A percentile compares a stretch with the other conserved stretches of the same genome.
These are phyloP conservation scores for Lacerta viridis DNA, from an alignment of 2,797 vertebrate species.

Conservation along the genomic window DNA sequence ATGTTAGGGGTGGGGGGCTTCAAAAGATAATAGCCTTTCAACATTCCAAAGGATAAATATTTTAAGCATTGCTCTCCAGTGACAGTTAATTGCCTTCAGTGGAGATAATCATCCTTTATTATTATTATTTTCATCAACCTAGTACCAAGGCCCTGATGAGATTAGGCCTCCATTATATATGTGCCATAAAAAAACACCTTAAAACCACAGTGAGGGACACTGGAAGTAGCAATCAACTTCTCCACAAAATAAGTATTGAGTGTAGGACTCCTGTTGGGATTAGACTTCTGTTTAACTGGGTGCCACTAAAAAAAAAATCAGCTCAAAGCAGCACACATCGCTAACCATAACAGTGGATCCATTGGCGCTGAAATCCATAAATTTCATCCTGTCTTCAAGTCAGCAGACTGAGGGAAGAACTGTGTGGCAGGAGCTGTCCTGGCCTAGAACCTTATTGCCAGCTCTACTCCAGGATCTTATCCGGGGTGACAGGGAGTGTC, in stretches of 20 bases:
- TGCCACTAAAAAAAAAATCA: background rate
- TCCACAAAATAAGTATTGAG: slow-evolving; percentile 26
- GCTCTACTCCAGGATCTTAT: too few relatives aligned
- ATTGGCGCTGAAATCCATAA: too few relatives aligned
- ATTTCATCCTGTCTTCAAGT: too few relatives aligned
- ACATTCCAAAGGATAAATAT: slow-evolving; percentile 28
- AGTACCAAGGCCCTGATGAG: slow-evolving; percentile 29
- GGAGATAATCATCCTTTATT: slow-evolving; percentile 62
- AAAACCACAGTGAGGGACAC: slow-evolving; percentile 7
- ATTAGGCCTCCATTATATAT: slow-evolving; percentile 23
- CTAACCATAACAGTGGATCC: background rate
- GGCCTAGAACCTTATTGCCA: too few relatives aligned
- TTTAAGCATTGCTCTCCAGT: slow-evolving; percentile 32
- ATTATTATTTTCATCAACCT: slow-evolving; percentile 54
- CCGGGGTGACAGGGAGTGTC: too few relatives aligned
- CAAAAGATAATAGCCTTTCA: slow-evolving; percentile 30
- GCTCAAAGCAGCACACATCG: background rate
- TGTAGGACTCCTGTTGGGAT: background rate
- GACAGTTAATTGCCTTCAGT: slow-evolving; percentile 50
- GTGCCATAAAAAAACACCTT: slow-evolving; percentile 4
- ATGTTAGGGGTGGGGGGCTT: slow-evolving; percentile 29
- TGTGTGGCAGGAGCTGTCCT: too few relatives aligned
- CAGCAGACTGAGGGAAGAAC: too few relatives aligned
- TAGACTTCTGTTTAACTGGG: background rate
- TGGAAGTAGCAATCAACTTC: slow-evolving; percentile 11